A percentile compares a stretch with the other conserved stretches of the same genome.
These are phyloP conservation scores for Caenorhabditis angaria DNA, from an alignment of 2,888 invertebrate genomes.

Conservation along the genomic window DNA sequence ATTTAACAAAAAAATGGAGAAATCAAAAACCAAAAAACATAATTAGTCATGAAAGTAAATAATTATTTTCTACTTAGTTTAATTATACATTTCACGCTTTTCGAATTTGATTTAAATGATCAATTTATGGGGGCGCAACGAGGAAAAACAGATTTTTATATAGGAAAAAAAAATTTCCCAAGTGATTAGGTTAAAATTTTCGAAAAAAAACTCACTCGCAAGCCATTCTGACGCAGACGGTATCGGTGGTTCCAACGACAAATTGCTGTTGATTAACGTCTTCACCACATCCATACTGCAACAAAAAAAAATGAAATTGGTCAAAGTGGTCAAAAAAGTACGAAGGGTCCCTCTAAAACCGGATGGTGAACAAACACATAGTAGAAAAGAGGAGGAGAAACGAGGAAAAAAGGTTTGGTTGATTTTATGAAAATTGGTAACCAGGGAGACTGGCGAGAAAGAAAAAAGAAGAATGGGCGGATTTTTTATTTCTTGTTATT, in stretches of 20 bases:
- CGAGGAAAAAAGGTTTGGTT: neutral
- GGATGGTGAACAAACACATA: neutral
- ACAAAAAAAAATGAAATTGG: neutral
- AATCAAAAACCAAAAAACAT: too few species aligned
- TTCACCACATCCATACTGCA: slow-evolving; percentile 50
- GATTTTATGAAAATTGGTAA: neutral
- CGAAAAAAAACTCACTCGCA: slow-evolving; percentile 27
- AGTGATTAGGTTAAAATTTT: too few species aligned
- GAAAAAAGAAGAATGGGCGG: neutral
- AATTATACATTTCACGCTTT: too few species aligned
- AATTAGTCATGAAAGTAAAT: too few species aligned
- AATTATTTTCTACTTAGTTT: too few species aligned
- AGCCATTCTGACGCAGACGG: slow-evolving; percentile 45
- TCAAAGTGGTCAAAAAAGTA: slow-evolving; percentile 1
- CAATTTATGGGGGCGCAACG: too few species aligned
- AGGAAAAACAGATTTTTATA: too few species aligned
- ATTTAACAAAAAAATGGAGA: too few species aligned
- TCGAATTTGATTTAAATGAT: too few species aligned
- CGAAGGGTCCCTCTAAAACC: neutral
- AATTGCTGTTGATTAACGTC: slow-evolving; percentile 41
- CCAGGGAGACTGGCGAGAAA: neutral
- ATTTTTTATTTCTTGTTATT: neutral
- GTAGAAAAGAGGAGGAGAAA: slow-evolving; percentile 5
- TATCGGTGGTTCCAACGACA: slow-evolving; percentile 27
- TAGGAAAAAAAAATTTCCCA: too few species aligned